Base-by-base conservation (phyloP, 2,888 invertebrate species). In the Octodonta nipae region DNA sequence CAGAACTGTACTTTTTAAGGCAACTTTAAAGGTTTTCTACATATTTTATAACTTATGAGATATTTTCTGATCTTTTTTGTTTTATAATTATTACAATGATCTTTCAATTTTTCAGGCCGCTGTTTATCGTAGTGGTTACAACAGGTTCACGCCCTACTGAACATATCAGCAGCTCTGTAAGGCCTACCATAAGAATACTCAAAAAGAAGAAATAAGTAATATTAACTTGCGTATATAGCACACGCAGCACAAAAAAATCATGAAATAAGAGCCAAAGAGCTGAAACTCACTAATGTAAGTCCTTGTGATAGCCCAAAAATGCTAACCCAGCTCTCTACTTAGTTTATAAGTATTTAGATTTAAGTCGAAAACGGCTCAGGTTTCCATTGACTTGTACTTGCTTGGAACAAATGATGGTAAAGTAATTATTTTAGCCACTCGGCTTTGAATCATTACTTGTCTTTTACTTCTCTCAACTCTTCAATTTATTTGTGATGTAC, bases 81-180 rank as follows among this genome's bases (percentile, higher is more conserved):
- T n/a, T n/a, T n/a, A n/a, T n/a, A n/a, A n/a, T n/a, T n/a, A n/a
- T n/a, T n/a, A n/a, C n/a, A n/a, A n/a, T n/a, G n/a, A n/a, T n/a
- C n/a, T 41, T 43, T 46, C 39, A 47, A 45, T 45, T 36, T 70
- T 71, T 24, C 70, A 88, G 88, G 83, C 88, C 59, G 85, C 88
- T 48, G 84, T 89, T 54, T 89, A 89, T 67, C 78, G 89, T 68
- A 84, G 88, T 65, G 84, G 87, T 52, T 89, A 87, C 76, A 89
- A 88, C 72, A 78, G 89, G 68, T 91, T 89, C 67, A 78, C 89
- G 65, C 89, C 89, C 56, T 91, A 91, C 67, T 91, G 73, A 74
- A 63, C 58, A 59, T 57, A 60, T 57, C 58, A 45, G 54, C 56
- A 58, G 56, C 60, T 57, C 50, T 49, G 38, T 45, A 43, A 47